Conservation (phyloP, 2,888 invertebrate genomes). For the Pristionchus exspectatus region DNA sequence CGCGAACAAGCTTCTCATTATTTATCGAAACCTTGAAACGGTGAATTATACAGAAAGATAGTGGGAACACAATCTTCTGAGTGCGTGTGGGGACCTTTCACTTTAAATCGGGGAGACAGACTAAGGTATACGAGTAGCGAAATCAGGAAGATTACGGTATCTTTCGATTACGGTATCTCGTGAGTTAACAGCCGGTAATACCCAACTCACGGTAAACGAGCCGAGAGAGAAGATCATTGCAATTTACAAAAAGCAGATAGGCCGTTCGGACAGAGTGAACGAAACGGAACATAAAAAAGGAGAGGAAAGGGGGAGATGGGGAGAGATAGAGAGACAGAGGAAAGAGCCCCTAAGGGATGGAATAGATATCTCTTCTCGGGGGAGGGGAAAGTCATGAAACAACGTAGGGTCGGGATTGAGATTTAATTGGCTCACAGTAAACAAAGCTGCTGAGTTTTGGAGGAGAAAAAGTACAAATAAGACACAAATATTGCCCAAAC, state of each 20-base stretch:
- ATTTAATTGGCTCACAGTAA: background rate
- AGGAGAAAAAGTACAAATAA: background rate
- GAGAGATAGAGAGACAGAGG: background rate
- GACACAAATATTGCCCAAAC: background rate
- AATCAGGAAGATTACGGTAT: background rate
- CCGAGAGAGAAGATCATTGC: background rate
- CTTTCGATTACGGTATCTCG: background rate
- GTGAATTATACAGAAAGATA: constrained; percentile 8
- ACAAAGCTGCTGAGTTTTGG: background rate
- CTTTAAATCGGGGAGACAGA: background rate
- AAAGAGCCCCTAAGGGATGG: background rate
- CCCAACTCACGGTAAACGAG: background rate
- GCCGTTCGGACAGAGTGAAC: background rate
- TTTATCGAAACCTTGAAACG: background rate
- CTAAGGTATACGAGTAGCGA: background rate
- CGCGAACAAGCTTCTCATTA: background rate
- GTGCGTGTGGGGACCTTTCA: background rate
- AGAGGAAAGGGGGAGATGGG: background rate
- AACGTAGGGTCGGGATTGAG: constrained; percentile 2
- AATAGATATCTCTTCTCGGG: background rate
- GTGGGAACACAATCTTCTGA: constrained; percentile 1
- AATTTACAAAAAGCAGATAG: background rate
- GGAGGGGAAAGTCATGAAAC: constrained; percentile 17
- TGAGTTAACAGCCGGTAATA: background rate
- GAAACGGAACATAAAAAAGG: background rate